Evolutionary conservation across 2,888 invertebrate genomes (phyloP).

Genomic region (Strigamia maritima): DNA sequence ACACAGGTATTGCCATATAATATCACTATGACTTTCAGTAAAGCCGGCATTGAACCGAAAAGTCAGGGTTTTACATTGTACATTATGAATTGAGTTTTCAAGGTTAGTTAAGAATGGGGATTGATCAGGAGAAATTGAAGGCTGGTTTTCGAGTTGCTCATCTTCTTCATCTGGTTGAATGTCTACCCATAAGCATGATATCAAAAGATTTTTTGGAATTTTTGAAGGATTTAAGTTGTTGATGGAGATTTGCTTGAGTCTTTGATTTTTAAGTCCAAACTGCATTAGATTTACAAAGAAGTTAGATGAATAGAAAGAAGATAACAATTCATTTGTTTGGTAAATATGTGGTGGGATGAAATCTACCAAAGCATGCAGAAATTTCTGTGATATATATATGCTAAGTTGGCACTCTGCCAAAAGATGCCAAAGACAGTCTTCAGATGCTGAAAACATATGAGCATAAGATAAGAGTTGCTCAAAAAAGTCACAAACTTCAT

Average conservation of each 20-base stretch:
- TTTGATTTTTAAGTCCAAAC: neutral
- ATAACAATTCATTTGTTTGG: neutral
- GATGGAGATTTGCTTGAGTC: neutral
- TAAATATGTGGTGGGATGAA: neutral
- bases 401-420: neutral
- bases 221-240: neutral
- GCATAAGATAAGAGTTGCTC: neutral
- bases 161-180: neutral
- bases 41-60: neutral
- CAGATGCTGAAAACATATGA: neutral
- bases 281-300: neutral
- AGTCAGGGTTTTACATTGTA: neutral
- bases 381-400: neutral
- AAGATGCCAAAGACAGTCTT: neutral
- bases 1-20: neutral
- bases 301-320: neutral
- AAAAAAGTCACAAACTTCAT: neutral
- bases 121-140: neutral
- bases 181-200: neutral
- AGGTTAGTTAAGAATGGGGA: neutral
- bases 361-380: neutral
- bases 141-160: no score
- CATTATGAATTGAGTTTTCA: neutral
- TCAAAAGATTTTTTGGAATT: neutral
- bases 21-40: neutral